Evolutionary conservation across 2,113 vertebrate species (phyloP).

Genomic region (Turdus rufiventris): DNA sequence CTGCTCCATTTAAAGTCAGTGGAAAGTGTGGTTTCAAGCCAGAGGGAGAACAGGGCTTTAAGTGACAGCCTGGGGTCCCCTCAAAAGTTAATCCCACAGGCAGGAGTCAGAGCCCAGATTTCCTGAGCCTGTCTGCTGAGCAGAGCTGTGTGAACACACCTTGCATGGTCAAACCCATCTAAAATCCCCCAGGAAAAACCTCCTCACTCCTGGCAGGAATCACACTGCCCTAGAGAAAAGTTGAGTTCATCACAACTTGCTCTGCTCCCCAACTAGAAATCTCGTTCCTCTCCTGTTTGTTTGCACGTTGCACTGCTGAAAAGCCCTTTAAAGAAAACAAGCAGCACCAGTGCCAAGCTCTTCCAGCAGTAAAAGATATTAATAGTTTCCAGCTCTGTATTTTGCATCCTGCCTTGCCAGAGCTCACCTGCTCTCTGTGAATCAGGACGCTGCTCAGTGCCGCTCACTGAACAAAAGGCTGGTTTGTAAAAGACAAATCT

Average conservation of each 20-base stretch:
- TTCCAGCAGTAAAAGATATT: conserved; percentile 38
- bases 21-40: conserved; percentile 15
- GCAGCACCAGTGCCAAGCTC: conserved; percentile 20
- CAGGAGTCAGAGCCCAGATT: background rate
- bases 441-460: background rate
- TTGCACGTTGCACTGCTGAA: background rate
- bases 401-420: background rate
- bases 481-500: conserved; percentile 51
- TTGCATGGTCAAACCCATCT: fast-evolving
- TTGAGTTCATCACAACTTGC: background rate
- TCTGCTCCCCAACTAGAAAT: background rate
- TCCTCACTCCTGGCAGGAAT: fast-evolving
- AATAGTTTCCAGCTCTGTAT: conserved; percentile 35
- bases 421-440: conserved; percentile 48
- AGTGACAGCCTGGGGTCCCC: conserved; percentile 22
- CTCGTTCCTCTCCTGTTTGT: background rate
- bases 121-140: conserved; percentile 22
- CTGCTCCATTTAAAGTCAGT: background rate
- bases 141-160: background rate
- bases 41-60: background rate
- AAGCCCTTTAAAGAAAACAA: conserved; percentile 35
- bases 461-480: conserved; percentile 21
- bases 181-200: background rate
- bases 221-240: fast-evolving
- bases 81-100: background rate